These are phyloP conservation scores for Clarias batrachus DNA, from an alignment of 2,113 vertebrate species.

Conservation along the genomic window DNA sequence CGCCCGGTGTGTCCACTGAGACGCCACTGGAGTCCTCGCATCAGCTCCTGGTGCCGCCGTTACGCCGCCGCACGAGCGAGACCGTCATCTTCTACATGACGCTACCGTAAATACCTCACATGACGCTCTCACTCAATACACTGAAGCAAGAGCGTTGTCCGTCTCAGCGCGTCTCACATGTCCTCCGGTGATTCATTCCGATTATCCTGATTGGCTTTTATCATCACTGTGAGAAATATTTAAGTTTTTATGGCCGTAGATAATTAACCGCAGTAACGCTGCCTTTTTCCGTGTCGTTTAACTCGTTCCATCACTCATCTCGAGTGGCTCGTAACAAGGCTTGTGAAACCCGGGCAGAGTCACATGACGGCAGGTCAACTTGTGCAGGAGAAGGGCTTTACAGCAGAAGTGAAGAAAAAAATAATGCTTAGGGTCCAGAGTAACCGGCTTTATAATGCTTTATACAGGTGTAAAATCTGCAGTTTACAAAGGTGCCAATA, in stretches of 20 bases:
- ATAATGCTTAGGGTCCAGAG: background rate
- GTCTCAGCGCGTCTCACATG: background rate
- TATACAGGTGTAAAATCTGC: background rate
- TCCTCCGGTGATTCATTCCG: slow-evolving; percentile 20
- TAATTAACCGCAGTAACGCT: slow-evolving; percentile 40
- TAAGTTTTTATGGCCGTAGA: slow-evolving; percentile 53
- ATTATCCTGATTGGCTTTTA: slow-evolving; percentile 15
- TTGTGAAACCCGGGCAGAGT: background rate
- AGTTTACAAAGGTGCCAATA: background rate
- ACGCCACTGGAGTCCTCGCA: slow-evolving; percentile 16
- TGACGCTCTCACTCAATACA: background rate
- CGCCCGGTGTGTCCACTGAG: slow-evolving; percentile 30
- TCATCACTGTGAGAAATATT: slow-evolving; percentile 43
- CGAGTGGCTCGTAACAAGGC: slow-evolving; percentile 47
- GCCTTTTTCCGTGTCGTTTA: slow-evolving; percentile 24
- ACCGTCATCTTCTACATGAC: background rate
- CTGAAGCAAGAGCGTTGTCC: background rate
- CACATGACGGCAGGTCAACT: slow-evolving; percentile 34
- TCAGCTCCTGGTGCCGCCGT: slow-evolving; percentile 13
- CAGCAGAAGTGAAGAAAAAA: background rate
- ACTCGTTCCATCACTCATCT: slow-evolving; percentile 52
- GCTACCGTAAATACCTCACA: background rate
- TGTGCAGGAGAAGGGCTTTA: background rate
- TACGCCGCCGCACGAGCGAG: background rate
- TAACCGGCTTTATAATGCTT: background rate